A percentile compares a stretch with the other conserved stretches of the same genome.
Evolutionary conservation across 2,797 vertebrate species (phyloP).

Genomic region (Melanotaenia boesemani): DNA sequence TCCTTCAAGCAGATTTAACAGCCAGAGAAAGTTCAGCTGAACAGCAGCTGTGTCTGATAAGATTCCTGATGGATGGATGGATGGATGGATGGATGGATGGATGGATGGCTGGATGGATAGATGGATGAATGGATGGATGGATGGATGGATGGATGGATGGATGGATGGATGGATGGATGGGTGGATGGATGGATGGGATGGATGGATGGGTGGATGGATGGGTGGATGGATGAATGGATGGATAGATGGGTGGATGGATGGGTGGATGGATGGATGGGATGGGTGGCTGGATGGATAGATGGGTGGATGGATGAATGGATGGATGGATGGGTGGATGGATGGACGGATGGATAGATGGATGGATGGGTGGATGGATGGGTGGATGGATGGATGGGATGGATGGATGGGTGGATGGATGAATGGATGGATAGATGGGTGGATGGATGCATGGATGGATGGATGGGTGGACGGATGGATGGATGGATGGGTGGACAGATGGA

Average conservation of each 20-base stretch:
- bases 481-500: background rate
- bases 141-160: background rate
- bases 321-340: background rate
- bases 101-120: constrained; percentile 24
- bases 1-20: too few species aligned
- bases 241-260: too few species aligned
- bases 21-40: too few species aligned
- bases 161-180: background rate
- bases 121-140: constrained; percentile 17
- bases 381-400: background rate
- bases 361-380: background rate
- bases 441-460: too few species aligned
- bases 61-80: background rate
- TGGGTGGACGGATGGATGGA: background rate
- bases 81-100: background rate
- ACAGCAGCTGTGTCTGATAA: too few species aligned
- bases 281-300: background rate
- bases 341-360: background rate
- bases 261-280: background rate
- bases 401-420: background rate
- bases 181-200: too few species aligned
- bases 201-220: too few species aligned
- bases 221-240: constrained; percentile 1
- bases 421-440: too few species aligned
- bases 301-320: background rate